Conservation (phyloP, 2,113 vertebrate species). For the Rhabdornis inornatus region DNA sequence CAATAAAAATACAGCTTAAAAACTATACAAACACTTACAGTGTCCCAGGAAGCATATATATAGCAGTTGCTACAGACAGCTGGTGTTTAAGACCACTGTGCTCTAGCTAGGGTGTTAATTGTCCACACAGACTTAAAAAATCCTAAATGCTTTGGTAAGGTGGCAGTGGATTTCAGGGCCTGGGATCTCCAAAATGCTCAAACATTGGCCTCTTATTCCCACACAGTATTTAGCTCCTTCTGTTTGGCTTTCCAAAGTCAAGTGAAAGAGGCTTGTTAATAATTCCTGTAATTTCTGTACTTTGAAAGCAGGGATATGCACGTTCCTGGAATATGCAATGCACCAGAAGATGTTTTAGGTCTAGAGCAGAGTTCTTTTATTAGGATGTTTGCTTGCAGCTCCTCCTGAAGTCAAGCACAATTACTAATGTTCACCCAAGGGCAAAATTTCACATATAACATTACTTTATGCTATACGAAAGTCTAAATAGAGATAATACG, state of each 20-base stretch:
- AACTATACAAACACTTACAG: background rate
- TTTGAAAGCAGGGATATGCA: background rate
- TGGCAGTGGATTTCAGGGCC: background rate
- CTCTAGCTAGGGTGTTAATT: background rate
- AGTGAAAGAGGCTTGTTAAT: background rate
- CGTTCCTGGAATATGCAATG: background rate
- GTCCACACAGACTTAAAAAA: background rate
- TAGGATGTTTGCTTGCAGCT: constrained; percentile 1
- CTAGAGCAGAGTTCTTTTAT: constrained; percentile 1
- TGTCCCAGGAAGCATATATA: background rate
- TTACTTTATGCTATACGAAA: background rate
- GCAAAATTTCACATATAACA: constrained; percentile 20
- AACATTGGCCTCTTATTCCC: background rate
- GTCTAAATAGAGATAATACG: background rate
- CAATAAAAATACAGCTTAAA: background rate
- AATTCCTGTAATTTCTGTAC: background rate
- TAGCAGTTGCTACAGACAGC: background rate
- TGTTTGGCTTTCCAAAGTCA: background rate
- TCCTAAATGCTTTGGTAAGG: background rate
- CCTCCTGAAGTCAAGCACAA: constrained; percentile 13
- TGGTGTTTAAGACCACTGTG: background rate
- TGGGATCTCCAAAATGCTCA: background rate
- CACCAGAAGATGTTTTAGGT: background rate
- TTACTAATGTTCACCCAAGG: background rate
- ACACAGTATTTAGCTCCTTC: background rate